Evolutionary conservation across 2,113 vertebrate species (phyloP).

Genomic region (Neogale vison): DNA sequence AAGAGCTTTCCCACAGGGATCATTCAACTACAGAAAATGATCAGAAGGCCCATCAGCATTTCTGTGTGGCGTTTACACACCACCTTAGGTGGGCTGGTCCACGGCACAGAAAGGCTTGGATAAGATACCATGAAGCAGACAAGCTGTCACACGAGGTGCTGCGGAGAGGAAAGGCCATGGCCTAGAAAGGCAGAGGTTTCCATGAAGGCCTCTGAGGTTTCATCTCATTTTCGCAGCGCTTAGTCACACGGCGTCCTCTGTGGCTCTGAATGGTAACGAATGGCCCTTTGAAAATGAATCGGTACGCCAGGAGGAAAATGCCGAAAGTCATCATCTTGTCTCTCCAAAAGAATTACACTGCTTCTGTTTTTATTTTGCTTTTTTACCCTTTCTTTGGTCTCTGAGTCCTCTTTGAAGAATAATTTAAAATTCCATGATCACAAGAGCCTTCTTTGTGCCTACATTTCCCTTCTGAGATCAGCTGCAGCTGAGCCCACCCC

Average conservation of each 20-base stretch:
- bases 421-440: neutral
- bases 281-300: neutral
- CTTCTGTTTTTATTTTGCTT: neutral
- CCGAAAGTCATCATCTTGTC: neutral
- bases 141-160: neutral
- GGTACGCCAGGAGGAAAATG: neutral
- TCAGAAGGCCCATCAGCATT: neutral
- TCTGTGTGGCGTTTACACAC: neutral
- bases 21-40: neutral
- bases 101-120: neutral
- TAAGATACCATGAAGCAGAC: neutral
- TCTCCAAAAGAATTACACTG: neutral
- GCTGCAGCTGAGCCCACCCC: neutral
- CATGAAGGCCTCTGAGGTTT: constrained; percentile 46
- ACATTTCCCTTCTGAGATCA: neutral
- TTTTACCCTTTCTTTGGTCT: neutral
- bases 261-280: constrained; percentile 35
- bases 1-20: neutral
- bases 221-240: constrained; percentile 33
- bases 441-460: constrained; percentile 7
- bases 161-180: neutral
- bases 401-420: constrained; percentile 18
- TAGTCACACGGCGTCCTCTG: constrained; percentile 54
- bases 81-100: neutral
- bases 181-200: neutral